A percentile compares a stretch with the other conserved stretches of the same genome.
Evolutionary conservation across 1,140 invertebrate species (phyloP).

Genomic region (Gonatopus flavifemur): DNA sequence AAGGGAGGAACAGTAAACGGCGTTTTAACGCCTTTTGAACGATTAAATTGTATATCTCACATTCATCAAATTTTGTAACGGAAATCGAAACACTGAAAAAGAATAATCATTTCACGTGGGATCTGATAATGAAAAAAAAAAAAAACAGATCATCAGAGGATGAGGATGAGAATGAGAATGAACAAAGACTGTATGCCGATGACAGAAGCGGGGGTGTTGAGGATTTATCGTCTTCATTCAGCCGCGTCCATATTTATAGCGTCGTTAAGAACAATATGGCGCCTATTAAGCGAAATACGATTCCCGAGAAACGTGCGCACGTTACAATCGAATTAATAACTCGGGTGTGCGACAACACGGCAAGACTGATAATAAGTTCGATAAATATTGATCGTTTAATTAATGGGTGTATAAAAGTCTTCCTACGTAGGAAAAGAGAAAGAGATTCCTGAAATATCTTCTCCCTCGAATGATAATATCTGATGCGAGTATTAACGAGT

Average conservation of each 20-base stretch:
- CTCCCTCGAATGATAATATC: too few relatives aligned
- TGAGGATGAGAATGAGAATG: constrained; percentile 2
- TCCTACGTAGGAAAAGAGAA: not conserved
- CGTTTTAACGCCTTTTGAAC: constrained; percentile 21
- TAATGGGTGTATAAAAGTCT: too few relatives aligned
- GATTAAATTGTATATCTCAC: too few relatives aligned
- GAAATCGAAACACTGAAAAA: too few relatives aligned
- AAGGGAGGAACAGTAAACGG: too few relatives aligned
- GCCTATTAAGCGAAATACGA: constrained; percentile 51
- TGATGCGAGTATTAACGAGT: too few relatives aligned
- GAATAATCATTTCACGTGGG: constrained; percentile 12
- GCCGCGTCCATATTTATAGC: constrained; percentile 53
- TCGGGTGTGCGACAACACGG: constrained; percentile 26
- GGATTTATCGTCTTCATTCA: constrained; percentile 57
- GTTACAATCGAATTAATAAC: constrained; percentile 49
- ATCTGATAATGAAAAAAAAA: not conserved
- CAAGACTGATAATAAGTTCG: constrained; percentile 42
- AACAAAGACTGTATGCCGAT: constrained; percentile 17
- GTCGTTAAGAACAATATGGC: constrained; percentile 55
- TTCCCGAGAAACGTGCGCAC: constrained; percentile 19
- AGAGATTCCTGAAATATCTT: too few relatives aligned
- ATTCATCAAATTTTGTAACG: constrained; percentile 19
- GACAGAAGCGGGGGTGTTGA: constrained; percentile 49
- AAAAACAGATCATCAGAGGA: not conserved
- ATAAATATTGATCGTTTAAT: constrained; percentile 59